Base-by-base conservation (phyloP, 2,888 invertebrate genomes). In the Coelogynopora nodosa region DNA sequence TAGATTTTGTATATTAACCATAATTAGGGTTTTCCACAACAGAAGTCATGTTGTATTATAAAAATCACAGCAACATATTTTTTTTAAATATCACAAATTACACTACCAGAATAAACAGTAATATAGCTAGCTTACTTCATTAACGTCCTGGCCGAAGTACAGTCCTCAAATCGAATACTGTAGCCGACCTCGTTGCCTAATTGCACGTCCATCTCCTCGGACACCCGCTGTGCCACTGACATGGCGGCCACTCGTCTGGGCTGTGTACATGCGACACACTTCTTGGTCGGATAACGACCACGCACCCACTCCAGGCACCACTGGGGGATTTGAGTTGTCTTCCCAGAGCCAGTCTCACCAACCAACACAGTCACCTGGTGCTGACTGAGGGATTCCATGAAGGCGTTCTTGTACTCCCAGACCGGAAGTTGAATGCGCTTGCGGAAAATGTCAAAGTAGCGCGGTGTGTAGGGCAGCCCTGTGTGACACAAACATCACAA, bases 201-300 rank as follows among this genome's bases (percentile, higher is more conserved):
- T 1, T 94, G 94, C 0, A 98, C 98, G 91, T 99, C 99, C 98
- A 99, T 98, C 93, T 99, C 99, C 91, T 99, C 98, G 0, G 98
- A 97, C 0, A 99, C 99, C 91, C 99, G 94, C 91, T 98, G 97
- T 0, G 99, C 98, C 0, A 99, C 99, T 0, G 97, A 97, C 98
- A 99, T 99, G 1, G 99, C 99, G 0, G 99, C 99, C 86, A 99
- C 99, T 93, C 99, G 93, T 89, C 98, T 94, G 0, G 97, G 98
- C 91, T 97, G 97, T 0, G 99, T 99, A 92, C 98, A 99, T 1
- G 97, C 97, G 0, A 98, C 98, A 0, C 94, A 95, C 90, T 95
- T 95, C 88, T 93, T 93, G 13, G 84, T 67, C 28, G 89, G 88
- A 86, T 89, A 90, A 27, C 90, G 89, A 28, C 90, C 89, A 82